Conservation (phyloP, 37 sponge, comb jelly and placozoan genomes). For the Halichondria panicea region DNA sequence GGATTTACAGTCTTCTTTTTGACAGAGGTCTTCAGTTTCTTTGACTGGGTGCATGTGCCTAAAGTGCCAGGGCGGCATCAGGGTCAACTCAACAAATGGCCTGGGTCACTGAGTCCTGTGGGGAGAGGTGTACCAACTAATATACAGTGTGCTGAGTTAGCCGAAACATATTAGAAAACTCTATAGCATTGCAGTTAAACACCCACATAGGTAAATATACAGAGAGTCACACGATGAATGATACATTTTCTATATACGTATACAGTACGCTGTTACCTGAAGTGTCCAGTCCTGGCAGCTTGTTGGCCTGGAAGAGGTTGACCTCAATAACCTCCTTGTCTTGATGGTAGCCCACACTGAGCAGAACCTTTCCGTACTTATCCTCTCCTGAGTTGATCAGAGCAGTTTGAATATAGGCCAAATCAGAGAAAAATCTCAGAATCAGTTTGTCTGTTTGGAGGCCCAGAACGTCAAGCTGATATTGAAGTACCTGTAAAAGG, state of each 20-base stretch:
- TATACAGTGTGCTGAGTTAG: too few species aligned
- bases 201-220: too few species aligned
- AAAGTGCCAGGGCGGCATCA: slow-evolving; percentile 34
- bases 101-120: slow-evolving; percentile 56
- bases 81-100: slow-evolving; percentile 32
- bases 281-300: slow-evolving; percentile 42
- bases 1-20: slow-evolving; percentile 52
- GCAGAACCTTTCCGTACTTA: slow-evolving; percentile 14
- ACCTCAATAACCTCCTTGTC: slow-evolving; percentile 20
- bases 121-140: too few species aligned
- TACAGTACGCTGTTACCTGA: too few species aligned
- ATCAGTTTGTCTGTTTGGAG: slow-evolving; percentile 27
- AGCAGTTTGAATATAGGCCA: slow-evolving; percentile 14
- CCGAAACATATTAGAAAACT: too few species aligned
- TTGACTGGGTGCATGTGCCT: neutral
- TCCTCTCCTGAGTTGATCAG: neutral
- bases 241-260: too few species aligned
- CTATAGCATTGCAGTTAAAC: too few species aligned
- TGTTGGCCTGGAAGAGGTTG: slow-evolving; percentile 9
- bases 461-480: slow-evolving; percentile 7
- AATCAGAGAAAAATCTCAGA: slow-evolving; percentile 30
- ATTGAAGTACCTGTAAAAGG: slow-evolving; percentile 9
- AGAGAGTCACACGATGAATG: too few species aligned
- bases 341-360: slow-evolving; percentile 33
- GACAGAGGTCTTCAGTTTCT: slow-evolving; percentile 23